These are phyloP conservation scores for Caenorhabditis sp. DNA, from an alignment of 2,888 invertebrate genomes.

Conservation along the genomic window DNA sequence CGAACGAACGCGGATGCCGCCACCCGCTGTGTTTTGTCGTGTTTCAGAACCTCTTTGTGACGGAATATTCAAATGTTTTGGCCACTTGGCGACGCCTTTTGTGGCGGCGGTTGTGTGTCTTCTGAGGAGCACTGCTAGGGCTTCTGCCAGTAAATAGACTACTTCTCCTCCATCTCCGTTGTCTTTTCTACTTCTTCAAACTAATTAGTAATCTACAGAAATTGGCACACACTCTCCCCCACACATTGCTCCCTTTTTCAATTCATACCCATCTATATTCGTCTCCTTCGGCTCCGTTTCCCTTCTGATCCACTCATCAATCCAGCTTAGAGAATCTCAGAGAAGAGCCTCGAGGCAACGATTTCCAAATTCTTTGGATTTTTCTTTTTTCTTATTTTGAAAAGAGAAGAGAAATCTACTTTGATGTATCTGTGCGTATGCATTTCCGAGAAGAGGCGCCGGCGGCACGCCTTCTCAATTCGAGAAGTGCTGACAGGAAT, in stretches of 20 bases:
- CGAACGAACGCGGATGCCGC: constrained; percentile 14
- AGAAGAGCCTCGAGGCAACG: constrained; percentile 16
- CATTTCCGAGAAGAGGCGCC: constrained; percentile 46
- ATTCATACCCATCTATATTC: constrained; percentile 6
- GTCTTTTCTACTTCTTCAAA: constrained; percentile 34
- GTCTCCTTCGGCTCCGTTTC: constrained; percentile 7
- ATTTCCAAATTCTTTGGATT: constrained; percentile 15
- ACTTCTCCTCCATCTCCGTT: constrained; percentile 13
- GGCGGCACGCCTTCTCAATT: constrained; percentile 10
- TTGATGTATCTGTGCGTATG: constrained; percentile 45
- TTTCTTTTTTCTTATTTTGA: constrained; percentile 25
- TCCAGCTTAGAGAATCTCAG: neutral
- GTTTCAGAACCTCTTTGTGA: constrained; percentile 28
- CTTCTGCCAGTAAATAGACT: constrained; percentile 35
- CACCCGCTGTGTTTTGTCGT: constrained; percentile 32
- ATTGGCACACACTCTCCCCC: constrained; percentile 22
- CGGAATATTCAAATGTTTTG: constrained; percentile 58
- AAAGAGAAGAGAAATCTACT: constrained; percentile 42
- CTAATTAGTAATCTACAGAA: constrained; percentile 61
- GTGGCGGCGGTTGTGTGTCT: constrained; percentile 14
- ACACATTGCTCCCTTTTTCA: neutral
- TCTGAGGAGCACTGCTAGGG: constrained; percentile 7
- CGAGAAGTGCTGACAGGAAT: constrained; percentile 37
- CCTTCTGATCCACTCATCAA: neutral
- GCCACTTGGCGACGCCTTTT: constrained; percentile 23